phyloP scores from a whole-genome alignment of 2,797 vertebrate genomes.

The Stomatorhinus walkeri region DNA sequence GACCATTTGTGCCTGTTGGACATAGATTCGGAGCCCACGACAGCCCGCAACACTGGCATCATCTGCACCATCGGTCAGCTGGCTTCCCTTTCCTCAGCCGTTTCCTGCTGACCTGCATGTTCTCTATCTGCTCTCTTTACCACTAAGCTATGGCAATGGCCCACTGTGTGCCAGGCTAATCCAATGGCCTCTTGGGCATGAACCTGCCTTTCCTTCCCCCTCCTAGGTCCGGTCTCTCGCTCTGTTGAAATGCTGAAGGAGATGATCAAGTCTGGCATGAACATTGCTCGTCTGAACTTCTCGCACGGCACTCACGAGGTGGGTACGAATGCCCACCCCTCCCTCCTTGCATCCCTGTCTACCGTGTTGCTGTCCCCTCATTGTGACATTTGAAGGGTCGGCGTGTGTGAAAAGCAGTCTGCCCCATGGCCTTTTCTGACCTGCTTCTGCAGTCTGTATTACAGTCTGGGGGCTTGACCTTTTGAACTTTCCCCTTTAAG shows the following conservation, averaged over 20 bases:
- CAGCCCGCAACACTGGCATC: conserved; percentile 92
- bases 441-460: neutral
- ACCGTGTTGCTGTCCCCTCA: neutral
- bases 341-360: neutral
- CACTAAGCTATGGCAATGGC: neutral
- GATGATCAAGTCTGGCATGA: conserved; percentile 98
- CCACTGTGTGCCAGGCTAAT: neutral
- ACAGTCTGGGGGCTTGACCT: neutral
- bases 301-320: conserved; percentile 96
- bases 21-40: conserved; percentile 85
- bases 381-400: conserved; percentile 45
- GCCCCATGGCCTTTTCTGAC: conserved; percentile 20
- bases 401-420: conserved; percentile 52
- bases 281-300: conserved; percentile 96
- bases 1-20: conserved; percentile 95
- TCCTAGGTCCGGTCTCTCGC: conserved; percentile 80
- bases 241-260: conserved; percentile 81
- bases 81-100: neutral
- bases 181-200: neutral
- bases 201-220: neutral
- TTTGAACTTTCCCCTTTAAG: neutral
- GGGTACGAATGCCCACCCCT: conserved; percentile 46
- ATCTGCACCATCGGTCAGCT: conserved; percentile 91
- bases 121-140: neutral
- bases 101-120: neutral